phyloP scores from a whole-genome alignment of 2,797 vertebrate genomes.

The Pseudomugil tenellus region DNA sequence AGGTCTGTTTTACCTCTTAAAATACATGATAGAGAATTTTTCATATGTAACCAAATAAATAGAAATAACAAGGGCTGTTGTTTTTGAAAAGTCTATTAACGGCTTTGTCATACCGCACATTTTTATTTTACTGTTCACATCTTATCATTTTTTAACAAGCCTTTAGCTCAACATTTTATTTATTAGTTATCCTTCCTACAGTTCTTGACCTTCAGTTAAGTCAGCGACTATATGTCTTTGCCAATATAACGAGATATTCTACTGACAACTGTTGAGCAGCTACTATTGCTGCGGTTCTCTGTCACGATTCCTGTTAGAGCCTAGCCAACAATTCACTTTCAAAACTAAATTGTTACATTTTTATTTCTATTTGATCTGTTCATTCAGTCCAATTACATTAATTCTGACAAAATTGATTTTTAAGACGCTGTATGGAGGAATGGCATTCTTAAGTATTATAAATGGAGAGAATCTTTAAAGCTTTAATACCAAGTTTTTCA shows the following conservation, averaged over 20 bases:
- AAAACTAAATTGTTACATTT: constrained; percentile 3
- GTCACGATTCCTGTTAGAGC: constrained; percentile 20
- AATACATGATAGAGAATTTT: background rate
- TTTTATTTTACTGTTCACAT: background rate
- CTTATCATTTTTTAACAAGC: background rate
- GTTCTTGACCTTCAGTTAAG: constrained; percentile 2
- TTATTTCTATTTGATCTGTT: constrained; percentile 23
- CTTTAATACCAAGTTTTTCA: constrained; percentile 14
- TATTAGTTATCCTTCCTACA: background rate
- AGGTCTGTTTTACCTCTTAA: background rate
- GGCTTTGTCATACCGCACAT: background rate
- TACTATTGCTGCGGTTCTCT: constrained; percentile 24
- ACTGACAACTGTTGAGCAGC: background rate
- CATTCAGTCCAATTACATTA: background rate
- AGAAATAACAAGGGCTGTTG: background rate
- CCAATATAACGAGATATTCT: background rate
- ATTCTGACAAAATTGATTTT: background rate
- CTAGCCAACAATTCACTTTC: constrained; percentile 8
- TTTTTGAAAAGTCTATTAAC: background rate
- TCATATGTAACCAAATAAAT: background rate
- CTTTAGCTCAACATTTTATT: background rate
- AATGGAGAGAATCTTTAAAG: background rate
- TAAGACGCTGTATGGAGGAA: background rate
- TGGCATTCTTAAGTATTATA: background rate
- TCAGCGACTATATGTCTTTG: background rate